Evolutionary conservation across 2,113 vertebrate genomes (phyloP), one percentile per base, ranked within the genome.

Genomic region (Oryzias melastigma): DNA sequence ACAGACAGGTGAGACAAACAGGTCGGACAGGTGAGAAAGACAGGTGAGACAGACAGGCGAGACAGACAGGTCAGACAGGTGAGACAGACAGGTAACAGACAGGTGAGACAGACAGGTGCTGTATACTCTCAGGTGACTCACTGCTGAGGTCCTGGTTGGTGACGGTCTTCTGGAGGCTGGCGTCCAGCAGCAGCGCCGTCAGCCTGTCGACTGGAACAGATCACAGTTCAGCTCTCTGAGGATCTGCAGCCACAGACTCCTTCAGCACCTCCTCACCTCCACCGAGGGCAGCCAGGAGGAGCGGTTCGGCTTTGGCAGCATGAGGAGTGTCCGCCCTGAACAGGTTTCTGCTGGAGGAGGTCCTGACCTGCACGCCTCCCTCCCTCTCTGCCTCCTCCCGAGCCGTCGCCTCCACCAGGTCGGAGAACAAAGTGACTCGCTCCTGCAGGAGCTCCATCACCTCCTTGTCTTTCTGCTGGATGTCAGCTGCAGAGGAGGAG

Each of bases 371-470:
- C 41, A 85, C 81, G 3, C 80, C 81, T 4, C 74, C 55, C 15
- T 58, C 77, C 22, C 48, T 69, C 4, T 63, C 78, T 8, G 82
- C 72, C 3, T 75, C 69, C 20, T 86, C 85, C 5, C 85, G 82
- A 20, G 65, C 85, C 12, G 92, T 91, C 5, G 92, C 91, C 73
- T 94, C 92, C 2, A 89, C 87, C 67, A 95, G 89, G 76, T 96
- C 94, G 0, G 91, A 91, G 15, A 97, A 97, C 5, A 97, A 87
- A 14, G 91, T 93, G 0, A 93, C 94, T 3, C 95, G 93, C 84
- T 97, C 95, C 80, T 95, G 94, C 6, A 97, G 90, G 47, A 98
- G 92, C 61, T 93, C 94, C 14, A 93, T 62, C 24, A 97, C 90
- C 22, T 95, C 93, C 0, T 89, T 83, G 77, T 97, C 94, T 15